Conservation (phyloP, 2,888 invertebrate species). For the Limnephilus lunatus region DNA sequence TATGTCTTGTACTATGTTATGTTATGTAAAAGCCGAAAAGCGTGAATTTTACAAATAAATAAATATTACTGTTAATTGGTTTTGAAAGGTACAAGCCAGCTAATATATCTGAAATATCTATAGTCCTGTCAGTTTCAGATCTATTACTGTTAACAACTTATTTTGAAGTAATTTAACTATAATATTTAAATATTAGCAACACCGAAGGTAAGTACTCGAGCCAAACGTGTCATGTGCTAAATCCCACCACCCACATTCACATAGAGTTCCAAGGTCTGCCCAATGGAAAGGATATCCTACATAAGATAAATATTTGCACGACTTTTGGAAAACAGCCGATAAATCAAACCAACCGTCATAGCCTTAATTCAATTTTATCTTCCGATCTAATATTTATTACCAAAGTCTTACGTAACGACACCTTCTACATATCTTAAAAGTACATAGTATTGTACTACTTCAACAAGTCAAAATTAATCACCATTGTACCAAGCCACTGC, state of each 20-base stretch:
- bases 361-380: background rate
- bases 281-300: constrained; percentile 19
- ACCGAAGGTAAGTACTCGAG: background rate
- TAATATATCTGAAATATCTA: background rate
- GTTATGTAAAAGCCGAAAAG: too few species aligned
- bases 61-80: background rate
- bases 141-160: too few species aligned
- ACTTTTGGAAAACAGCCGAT: background rate
- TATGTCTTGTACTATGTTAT: too few species aligned
- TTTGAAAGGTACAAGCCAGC: background rate
- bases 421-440: background rate
- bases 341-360: background rate
- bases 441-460: background rate
- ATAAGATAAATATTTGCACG: constrained; percentile 14
- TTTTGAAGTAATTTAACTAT: too few species aligned
- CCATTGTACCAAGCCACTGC: too few species aligned
- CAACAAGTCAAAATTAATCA: too few species aligned
- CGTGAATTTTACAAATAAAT: too few species aligned
- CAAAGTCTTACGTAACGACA: background rate
- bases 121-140: background rate
- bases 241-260: background rate
- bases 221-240: background rate
- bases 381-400: background rate
- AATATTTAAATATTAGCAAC: background rate
- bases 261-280: background rate